Evolutionary conservation across 2,113 vertebrate species (phyloP).

Genomic region (Rhinolophus ferrumequinum): DNA sequence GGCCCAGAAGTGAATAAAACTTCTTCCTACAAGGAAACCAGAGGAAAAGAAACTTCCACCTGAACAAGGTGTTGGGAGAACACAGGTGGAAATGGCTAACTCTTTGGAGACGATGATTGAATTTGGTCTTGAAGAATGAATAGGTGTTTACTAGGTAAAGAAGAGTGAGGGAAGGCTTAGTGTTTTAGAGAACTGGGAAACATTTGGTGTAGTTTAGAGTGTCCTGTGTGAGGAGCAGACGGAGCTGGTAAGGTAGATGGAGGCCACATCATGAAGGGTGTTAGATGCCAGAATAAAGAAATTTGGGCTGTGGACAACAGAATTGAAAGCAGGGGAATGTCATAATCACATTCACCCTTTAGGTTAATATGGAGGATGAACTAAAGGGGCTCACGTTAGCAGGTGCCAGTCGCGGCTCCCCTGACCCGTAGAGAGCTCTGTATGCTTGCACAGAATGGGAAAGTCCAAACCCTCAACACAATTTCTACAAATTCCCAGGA

Average conservation of each 20-base stretch:
- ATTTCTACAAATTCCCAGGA: neutral
- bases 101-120: neutral
- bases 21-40: neutral
- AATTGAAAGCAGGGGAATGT: neutral
- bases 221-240: neutral
- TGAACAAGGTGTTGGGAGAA: neutral
- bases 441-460: neutral
- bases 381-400: neutral
- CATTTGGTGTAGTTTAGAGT: neutral
- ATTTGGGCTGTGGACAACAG: neutral
- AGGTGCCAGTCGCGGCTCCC: neutral
- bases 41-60: neutral
- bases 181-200: conserved; percentile 12
- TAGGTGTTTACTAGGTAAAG: neutral
- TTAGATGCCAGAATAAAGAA: neutral
- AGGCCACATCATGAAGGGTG: neutral
- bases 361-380: neutral
- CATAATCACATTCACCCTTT: neutral
- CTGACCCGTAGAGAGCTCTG: neutral
- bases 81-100: neutral
- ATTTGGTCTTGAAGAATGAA: neutral
- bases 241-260: neutral
- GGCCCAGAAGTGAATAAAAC: neutral
- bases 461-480: neutral
- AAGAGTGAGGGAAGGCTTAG: neutral